A percentile compares a stretch with the other conserved stretches of the same genome.
Evolutionary conservation across 2,888 invertebrate genomes (phyloP).

Genomic region (Marronus borbonicus): DNA sequence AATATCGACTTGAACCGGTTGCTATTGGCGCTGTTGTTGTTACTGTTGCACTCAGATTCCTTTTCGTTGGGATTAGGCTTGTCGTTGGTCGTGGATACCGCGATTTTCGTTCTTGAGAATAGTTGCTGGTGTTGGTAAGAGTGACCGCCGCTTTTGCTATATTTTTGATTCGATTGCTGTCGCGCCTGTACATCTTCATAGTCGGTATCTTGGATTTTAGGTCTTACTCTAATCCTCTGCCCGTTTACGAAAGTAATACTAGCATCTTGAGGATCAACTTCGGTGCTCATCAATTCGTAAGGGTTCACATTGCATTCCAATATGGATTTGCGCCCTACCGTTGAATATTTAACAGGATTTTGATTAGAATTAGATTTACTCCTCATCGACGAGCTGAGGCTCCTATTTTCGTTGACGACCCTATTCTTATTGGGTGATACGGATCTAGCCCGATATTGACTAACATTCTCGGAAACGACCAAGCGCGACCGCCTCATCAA

Average conservation of each 20-base stretch:
- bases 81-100: slow-evolving; percentile 47
- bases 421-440: slow-evolving; percentile 67
- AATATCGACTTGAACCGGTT: slow-evolving; percentile 72
- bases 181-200: slow-evolving; percentile 64
- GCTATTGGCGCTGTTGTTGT: slow-evolving; percentile 6
- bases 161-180: slow-evolving; percentile 54
- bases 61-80: slow-evolving; percentile 59
- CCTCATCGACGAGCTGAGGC: slow-evolving; percentile 57
- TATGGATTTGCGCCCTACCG: slow-evolving; percentile 77
- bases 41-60: slow-evolving; percentile 58
- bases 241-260: slow-evolving; percentile 66
- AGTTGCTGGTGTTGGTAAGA: slow-evolving; percentile 46
- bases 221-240: slow-evolving; percentile 69
- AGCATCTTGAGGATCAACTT: slow-evolving; percentile 62
- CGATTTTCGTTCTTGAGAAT: slow-evolving; percentile 40
- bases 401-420: slow-evolving; percentile 58
- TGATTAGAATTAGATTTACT: slow-evolving; percentile 53
- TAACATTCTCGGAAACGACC: slow-evolving; percentile 57
- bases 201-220: slow-evolving; percentile 62
- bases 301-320: slow-evolving; percentile 89
- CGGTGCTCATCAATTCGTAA: slow-evolving; percentile 81
- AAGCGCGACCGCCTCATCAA: slow-evolving; percentile 85
- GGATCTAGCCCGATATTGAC: slow-evolving; percentile 69
- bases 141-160: slow-evolving; percentile 27
- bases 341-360: slow-evolving; percentile 63